Base-by-base conservation (phyloP, 2,797 vertebrate genomes). In the Tokudaia muenninki region DNA sequence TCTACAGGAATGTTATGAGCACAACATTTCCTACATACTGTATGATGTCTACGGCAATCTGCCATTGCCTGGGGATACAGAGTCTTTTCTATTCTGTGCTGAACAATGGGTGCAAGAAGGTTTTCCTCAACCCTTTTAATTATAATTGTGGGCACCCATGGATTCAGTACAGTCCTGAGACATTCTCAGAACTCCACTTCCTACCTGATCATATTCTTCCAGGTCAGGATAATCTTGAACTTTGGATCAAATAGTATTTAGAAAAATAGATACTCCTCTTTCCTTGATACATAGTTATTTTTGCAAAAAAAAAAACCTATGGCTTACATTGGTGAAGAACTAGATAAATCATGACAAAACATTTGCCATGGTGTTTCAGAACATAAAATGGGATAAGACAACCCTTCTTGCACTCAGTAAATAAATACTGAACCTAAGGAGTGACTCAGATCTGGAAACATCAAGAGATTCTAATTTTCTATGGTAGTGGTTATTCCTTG, bases 381-480 rank as follows among this genome's bases (percentile, higher is more conserved):
- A 6, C 22, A 50, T 84, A 67, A 84, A 26, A 29, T 14, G 21
- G 17, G 11, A 52, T 52, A 70, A 34, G 75, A 22, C 13, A 87
- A 67, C 9, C 19, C 8, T 1, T 81, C 50, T 37, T 89, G 19
- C 7, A 31, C 26, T 63, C 82, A 91, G 0, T 65, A 65, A 65
- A 31, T 91, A 65, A 24, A 37, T 57, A 82, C 67, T 65, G 37
- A 57, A 59, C 63, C 47, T 83, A 44, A 79, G 77, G 41, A 91
- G 1, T 91, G 77, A 91, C 47, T 61, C 44, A 65, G n/a, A 4
- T 31, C 34, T 52, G 57, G 57, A 95, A 90, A 59, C 34, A 88
- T 13, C 41, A 82, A 92, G 63, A 67, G 31, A 70, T 29, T 4
- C 16, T 86, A 57, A 65, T 87, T 93, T 94, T 90, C 94, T 84